Evolutionary conservation across 2,888 invertebrate species (phyloP), one percentile per base, ranked within the genome.

Genomic region (Coelinius sp.): DNA sequence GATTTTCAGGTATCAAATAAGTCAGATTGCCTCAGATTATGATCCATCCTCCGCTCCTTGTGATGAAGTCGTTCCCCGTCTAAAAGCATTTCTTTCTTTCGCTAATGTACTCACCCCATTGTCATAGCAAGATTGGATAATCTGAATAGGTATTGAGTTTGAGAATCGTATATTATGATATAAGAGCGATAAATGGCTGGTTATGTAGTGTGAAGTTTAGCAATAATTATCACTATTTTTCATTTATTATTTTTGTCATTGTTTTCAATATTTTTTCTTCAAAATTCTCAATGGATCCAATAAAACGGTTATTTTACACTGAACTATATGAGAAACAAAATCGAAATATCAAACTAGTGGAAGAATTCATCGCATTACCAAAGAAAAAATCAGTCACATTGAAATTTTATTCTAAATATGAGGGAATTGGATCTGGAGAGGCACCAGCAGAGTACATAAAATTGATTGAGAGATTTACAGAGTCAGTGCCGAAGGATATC

Each of bases 341-440:
- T 20, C 75, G 70, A 44, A 70, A 75, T 10, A 69, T 80, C 3
- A 78, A 65, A 63, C 70, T 85, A 24, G 77, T 77, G 2, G 81
- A 84, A 44, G 74, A 82, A 12, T 85, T 84, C 66, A 75, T 77
- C 2, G 78, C 82, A 1, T 75, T 80, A 5, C 71, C 74, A 2
- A 74, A 71, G 24, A 71, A 76, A 20, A 76, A 81, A 64, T 65
- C 81, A 7, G 70, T 86, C 4, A 83, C 86, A 2, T 78, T 79
- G 8, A 86, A 86, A 70, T 86, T 86, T 76, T 87, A 87, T 63
- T 82, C 86, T 2, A 82, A 73, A 72, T 85, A 85, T 66, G 86
- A 87, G 2, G 78, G 73, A 24, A 56, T 77, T 2, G 27, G 10
- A 1, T 14, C 65, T 4, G 35, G 62, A 0, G 56, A 74, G 0